Base-by-base conservation (phyloP, 2,888 invertebrate genomes). In the Gandaritis pyraliata region DNA sequence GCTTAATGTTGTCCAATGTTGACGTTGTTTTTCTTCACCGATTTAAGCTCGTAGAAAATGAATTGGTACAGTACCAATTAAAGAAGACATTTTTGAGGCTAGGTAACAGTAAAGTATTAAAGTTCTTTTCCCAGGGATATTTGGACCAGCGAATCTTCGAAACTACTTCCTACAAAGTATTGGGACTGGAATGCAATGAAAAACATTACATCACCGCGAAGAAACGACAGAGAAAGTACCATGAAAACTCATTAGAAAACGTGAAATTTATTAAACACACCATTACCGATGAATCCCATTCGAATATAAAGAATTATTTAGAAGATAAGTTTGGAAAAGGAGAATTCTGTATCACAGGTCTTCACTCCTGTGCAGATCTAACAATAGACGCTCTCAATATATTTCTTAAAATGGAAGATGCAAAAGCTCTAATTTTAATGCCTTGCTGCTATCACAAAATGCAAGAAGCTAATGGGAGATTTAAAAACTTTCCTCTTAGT, bases 401-500 rank as follows among this genome's bases (percentile, higher is more conserved):
- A 69, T 96, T 96, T 83, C 75, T 93, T 43, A 85, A 93, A 72
- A 93, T 95, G 80, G 75, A 88, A 7, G 81, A 85, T 38, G 94
- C 94, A 0, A 91, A 87, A 64, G 83, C 93, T 13, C 78, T 96
- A 18, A 90, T 95, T 47, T 87, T 96, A 12, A 94, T 96, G 93
- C 95, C 96, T 3, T 97, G 97, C 75, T 97, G 97, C 77, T 97
- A 97, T 74, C 96, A 97, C 79, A 95, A 95, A 83, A 91, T 96
- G 80, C 46, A 18, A 13, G 47, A 56, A 55, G 67, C 15, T 71
- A 48, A 72, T 15, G 71, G 66, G 0, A 68, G 76, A 74, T 96
- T 96, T 72, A 80, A 83, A 29, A 94, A 95, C 82, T 96, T 96
- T 79, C 96, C 96, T 0, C 68, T 95, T 1, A 96, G 96, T 71